Base-by-base conservation (phyloP, 1,140 invertebrate genomes). In the Mya arenaria region DNA sequence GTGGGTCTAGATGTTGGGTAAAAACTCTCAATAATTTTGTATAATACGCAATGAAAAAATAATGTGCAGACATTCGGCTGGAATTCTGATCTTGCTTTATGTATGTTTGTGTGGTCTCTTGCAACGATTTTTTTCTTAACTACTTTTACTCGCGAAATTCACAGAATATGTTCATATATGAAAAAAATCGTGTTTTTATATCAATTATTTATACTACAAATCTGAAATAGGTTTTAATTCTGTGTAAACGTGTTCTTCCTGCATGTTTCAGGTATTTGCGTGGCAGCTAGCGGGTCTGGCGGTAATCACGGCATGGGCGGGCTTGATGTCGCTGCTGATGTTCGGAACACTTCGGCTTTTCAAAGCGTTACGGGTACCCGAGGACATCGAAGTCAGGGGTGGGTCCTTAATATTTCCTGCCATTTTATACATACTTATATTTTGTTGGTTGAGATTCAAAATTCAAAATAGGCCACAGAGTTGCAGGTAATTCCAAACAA, bases 311-410 rank as follows among this genome's bases (percentile, higher is more conserved):
- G 73, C 81, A 0, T 95, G 94, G 94, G 91, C 92, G 4, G 86
- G 86, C 4, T 60, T 89, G 0, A 84, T 90, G 17, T 93, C 91
- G 83, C 32, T 90, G 0, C 52, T 94, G 1, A 85, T 95, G 39
- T 95, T 95, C 86, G 92, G 93, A 6, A 32, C 86, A 0, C 85
- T 95, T 13, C 92, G 92, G 80, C 52, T 90, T 0, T 77, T 92
- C 15, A 89, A 90, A 15, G 83, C 92, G 19, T 89, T 95, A 1
- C 85, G 94, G 62, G 93, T 94, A 6, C 82, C 90, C 2, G 83
- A 85, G 41, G 93, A 94, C 73, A 88, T 94, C 15, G 94, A 95
- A 90, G 74, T 93, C 3, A 91, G 93, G 92, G 94, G 94, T 92
- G n/a, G n/a, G n/a, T n/a, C n/a, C n/a, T n/a, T n/a, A n/a, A n/a